Base-by-base conservation (phyloP, 2,888 invertebrate species). In the Sepiola atlantica region DNA sequence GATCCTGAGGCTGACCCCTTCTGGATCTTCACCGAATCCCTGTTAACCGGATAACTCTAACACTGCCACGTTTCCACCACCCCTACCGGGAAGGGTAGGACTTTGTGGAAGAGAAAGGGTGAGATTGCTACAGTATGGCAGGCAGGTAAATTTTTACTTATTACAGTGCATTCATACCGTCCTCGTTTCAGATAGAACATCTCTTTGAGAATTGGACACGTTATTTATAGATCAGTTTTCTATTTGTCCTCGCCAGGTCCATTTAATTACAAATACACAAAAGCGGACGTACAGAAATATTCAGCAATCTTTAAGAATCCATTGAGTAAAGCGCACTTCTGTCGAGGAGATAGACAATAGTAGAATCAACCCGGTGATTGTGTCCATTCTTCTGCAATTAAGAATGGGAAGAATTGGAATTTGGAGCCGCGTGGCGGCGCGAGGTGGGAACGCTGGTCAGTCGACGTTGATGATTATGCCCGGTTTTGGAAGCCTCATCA, bases 371-470 rank as follows among this genome's bases (percentile, higher is more conserved):
- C 77, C 77, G 3, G 14, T 32, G 77, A 77, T 77, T 77, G 77
- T 77, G 32, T 77, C 77, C 77, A 77, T 32, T 77, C 77, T 77
- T 77, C 77, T 77, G 77, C 77, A 77, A 77, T 77, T 77, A 77
- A 77, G n/a, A 45, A 77, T 14, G 16, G 77, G n/a, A 10, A 32
- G 77, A 77, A 77, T 32, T 32, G 16, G 32, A 32, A 45, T 45
- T 45, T 2, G 45, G 8, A 45, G 45, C 45, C 12, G 77, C 77
- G n/a, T 16, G n/a, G 77, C 32, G n/a, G 77, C n/a, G 77, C 32
- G 32, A n/a, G 32, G 32, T 77, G n/a, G 77, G 12, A 77, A 77
- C n/a, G n/a, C 77, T 77, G 14, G 77, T 32, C 77, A n/a, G n/a
- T 77, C n/a, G n/a, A n/a, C 77, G 45, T 45, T 45, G 45, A 77